Base-by-base conservation (phyloP, 2,113 vertebrate genomes). In the Chamaetylas fuelleborni region DNA sequence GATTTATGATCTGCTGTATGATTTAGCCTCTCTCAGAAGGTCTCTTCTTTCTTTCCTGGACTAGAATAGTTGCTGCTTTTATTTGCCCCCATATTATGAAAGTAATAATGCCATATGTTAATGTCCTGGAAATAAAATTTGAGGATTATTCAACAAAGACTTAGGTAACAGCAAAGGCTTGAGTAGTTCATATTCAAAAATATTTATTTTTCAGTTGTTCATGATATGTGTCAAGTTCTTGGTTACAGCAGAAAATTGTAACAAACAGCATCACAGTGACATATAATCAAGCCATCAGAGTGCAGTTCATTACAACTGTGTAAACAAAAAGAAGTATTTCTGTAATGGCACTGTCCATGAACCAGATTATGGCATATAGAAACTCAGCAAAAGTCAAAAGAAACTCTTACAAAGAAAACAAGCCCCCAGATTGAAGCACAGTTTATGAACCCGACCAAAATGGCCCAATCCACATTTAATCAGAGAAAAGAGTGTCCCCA, bases 141-240 rank as follows among this genome's bases (percentile, higher is more conserved):
- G n/a, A 66, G 36, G 64, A 57, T 64, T 56, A 29, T 51, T 65
- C 36, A 31, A 33, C 61, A 53, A 58, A 80, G 62, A 83, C 47
- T 70, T 29, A 22, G 29, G 23, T 82, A 79, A 76, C n/a, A 61
- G 56, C 22, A 79, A 64, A 57, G 60, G 40, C 45, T 65, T 53
- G 64, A 73, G 31, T 60, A 91, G 69, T 82, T 95, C 14, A 43
- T 93, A 93, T 56, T 83, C 4, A 94, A 97, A 97, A 97, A 96
- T 96, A 95, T 92, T 96, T 96, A 76, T 70, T 97, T 91, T 87
- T 89, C 81, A 78, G 66, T 70, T 93, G 70, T 86, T 85, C 54
- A 25, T 62, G 62, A 15, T 76, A 42, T 7, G 14, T 56, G 66
- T 90, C 50, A 83, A 95, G 54, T 90, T 91, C 53, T 78, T 76